Percentiles rank a stretch among this genome's conserved stretches.
Conservation (phyloP, 2,888 invertebrate species). For the Eristalis tenax region DNA sequence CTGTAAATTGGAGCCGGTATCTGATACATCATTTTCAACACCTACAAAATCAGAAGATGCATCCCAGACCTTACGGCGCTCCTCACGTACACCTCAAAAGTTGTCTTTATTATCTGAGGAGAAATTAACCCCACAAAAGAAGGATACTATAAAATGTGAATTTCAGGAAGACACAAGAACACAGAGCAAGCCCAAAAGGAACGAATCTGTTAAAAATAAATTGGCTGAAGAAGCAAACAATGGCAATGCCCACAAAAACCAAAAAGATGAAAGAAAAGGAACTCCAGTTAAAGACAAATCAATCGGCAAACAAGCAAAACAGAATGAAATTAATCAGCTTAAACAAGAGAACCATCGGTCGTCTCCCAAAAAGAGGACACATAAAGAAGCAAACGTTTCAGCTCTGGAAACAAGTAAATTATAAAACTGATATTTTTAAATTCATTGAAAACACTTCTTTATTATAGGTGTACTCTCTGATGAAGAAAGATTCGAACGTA, state of each 20-base stretch:
- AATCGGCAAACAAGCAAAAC: neutral
- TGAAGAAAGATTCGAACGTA: constrained; percentile 87
- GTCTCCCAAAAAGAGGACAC: neutral
- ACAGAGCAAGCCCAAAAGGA: too few relatives aligned
- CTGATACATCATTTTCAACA: constrained; percentile 19
- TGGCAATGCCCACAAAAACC: neutral
- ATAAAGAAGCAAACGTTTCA: constrained; percentile 52
- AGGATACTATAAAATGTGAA: neutral
- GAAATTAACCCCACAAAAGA: neutral
- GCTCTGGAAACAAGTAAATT: constrained; percentile 77
- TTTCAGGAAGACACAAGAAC: neutral
- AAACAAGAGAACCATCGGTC: neutral
- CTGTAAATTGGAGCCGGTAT: neutral
- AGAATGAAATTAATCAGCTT: neutral
- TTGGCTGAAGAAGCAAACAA: neutral
- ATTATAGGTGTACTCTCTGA: constrained; percentile 80
- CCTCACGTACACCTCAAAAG: neutral
- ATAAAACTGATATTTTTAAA: neutral
- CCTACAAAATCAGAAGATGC: constrained; percentile 10
- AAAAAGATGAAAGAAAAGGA: neutral
- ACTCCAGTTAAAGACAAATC: neutral
- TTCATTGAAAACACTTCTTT: neutral
- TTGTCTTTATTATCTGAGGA: neutral
- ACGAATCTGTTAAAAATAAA: neutral
- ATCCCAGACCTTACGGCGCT: neutral